These are phyloP conservation scores for Pheosia gnoma DNA, from an alignment of 2,888 invertebrate species.

Conservation along the genomic window DNA sequence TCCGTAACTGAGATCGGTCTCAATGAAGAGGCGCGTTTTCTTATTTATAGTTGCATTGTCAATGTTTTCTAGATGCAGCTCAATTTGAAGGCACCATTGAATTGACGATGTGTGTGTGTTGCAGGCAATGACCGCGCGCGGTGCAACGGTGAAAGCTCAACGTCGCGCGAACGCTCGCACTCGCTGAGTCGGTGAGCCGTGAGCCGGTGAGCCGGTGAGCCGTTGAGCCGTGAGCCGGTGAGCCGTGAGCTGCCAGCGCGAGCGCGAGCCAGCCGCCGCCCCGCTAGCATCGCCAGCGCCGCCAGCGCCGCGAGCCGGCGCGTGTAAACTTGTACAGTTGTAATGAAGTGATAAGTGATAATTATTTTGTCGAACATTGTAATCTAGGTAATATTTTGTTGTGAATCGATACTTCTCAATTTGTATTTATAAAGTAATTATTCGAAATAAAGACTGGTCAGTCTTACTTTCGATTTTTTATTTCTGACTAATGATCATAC, in stretches of 20 bases:
- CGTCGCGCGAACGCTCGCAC: constrained; percentile 79
- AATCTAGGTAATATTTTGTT: constrained; percentile 80
- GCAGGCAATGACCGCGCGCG: constrained; percentile 78
- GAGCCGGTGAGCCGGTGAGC: constrained; percentile 87
- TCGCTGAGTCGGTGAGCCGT: constrained; percentile 89
- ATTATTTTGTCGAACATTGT: constrained; percentile 76
- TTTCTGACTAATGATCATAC: constrained; percentile 6
- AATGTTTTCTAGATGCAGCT: too few relatives aligned
- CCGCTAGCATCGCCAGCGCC: constrained; percentile 24
- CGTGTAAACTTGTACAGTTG: constrained; percentile 66
- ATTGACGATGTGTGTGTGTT: constrained; percentile 19
- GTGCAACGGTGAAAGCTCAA: constrained; percentile 67
- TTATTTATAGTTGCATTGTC: too few relatives aligned
- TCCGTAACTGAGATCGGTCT: too few relatives aligned
- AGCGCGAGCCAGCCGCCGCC: constrained; percentile 14
- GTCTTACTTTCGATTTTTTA: constrained; percentile 58
- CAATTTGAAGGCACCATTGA: neutral
- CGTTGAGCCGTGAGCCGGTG: constrained; percentile 30
- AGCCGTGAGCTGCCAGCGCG: constrained; percentile 11
- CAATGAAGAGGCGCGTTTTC: too few relatives aligned
- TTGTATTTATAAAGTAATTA: constrained; percentile 81
- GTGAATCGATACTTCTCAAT: constrained; percentile 83
- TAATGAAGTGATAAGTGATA: constrained; percentile 81
- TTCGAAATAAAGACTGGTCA: constrained; percentile 80
- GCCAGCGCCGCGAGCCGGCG: constrained; percentile 25